Base-by-base conservation (phyloP, 2,113 vertebrate species). In the Cnemophilus loriae region DNA sequence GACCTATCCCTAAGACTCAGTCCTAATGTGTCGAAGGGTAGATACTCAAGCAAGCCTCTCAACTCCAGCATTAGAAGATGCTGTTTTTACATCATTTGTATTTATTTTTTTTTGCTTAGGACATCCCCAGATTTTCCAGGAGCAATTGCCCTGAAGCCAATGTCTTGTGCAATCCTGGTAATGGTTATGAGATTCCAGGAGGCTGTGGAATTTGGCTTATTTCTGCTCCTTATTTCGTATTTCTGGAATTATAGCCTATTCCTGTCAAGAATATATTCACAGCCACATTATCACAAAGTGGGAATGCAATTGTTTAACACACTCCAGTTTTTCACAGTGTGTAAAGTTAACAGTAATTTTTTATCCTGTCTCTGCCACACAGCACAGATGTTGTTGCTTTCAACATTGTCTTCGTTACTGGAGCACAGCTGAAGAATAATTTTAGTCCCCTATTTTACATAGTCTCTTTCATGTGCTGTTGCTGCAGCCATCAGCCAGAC, bases 401-500 rank as follows among this genome's bases (percentile, higher is more conserved):
- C 87, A 90, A 81, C 75, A 84, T 81, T 91, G 57, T 92, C 91
- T 77, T 74, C 3, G 0, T 92, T 93, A 64, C 28, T 84, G 69
- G 81, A 88, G 59, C 69, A 93, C 65, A 95, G 93, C 80, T 88
- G 80, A 91, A 50, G 79, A 73, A 37, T 77, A 93, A 88, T 89
- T 95, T 89, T 70, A 89, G 84, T 63, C 71, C 47, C 47, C 49
- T 78, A 17, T 93, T 96, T 95, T 90, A 57, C 68, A 64, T 32
- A 91, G 63, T 56, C 56, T 81, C 32, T 56, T 93, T 70, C 77
- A 83, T 71, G 76, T 90, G 61, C 53, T 86, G 85, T 4, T 75
- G 57, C 85, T 90, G 59, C 92, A 96, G 76, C 75, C 82, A 74
- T 80, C 85, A 94, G 69, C 84, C 95, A 96, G 93, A 96, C 89